phyloP scores from a whole-genome alignment of 1,140 invertebrate species.

The Medauroidea extradentata region DNA sequence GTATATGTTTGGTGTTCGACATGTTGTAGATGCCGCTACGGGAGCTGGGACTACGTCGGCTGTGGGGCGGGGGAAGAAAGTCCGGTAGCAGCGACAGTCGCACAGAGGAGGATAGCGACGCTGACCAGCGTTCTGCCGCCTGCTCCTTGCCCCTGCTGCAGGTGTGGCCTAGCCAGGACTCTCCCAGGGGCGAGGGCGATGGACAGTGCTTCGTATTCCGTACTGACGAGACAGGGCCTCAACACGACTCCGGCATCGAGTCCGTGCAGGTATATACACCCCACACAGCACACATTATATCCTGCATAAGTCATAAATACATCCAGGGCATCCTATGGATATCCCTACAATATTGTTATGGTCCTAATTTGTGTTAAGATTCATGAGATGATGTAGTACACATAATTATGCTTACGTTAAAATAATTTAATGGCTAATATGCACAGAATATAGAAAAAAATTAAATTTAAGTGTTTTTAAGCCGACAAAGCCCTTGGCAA shows the following conservation, averaged over 20 bases:
- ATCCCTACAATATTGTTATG: too few relatives aligned
- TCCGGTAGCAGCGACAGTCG: constrained; percentile 36
- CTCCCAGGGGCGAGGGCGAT: constrained; percentile 60
- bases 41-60: constrained; percentile 50
- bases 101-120: constrained; percentile 25
- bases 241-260: constrained; percentile 59
- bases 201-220: constrained; percentile 64
- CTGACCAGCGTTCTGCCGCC: constrained; percentile 38
- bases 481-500: too few relatives aligned
- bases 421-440: not conserved
- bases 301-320: too few relatives aligned
- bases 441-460: too few relatives aligned
- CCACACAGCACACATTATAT: not conserved
- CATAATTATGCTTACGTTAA: not conserved
- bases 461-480: too few relatives aligned
- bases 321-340: too few relatives aligned
- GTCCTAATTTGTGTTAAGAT: too few relatives aligned
- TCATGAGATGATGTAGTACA: not conserved
- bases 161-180: constrained; percentile 62
- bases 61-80: constrained; percentile 47
- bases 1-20: too few relatives aligned
- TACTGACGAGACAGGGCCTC: constrained; percentile 45
- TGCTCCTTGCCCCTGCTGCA: constrained; percentile 59
- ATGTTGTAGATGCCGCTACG: constrained; percentile 51
- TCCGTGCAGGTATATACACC: constrained; percentile 55